Evolutionary conservation across 1,140 invertebrate species (phyloP), one percentile per base, ranked within the genome.

Genomic region (Drosophila pectinifera): DNA sequence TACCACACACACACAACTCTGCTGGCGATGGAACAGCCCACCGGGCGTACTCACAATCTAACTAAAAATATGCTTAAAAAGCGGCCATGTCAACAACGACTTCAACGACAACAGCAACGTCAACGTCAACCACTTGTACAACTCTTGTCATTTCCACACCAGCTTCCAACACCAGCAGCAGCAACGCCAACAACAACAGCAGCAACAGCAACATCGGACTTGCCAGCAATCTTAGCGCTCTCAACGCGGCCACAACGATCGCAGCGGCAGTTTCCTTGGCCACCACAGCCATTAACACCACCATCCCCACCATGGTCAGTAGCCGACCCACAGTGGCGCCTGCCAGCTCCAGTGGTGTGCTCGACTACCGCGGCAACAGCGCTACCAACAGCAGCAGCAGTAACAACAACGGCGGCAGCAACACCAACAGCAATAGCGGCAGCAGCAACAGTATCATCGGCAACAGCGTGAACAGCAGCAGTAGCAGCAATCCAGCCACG

Each of bases 251-350:
- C 20, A 86, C 85, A 55, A 85, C 82, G 39, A 84, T 83, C 34
- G 83, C 82, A 31, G 89, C 80, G 3, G 80, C 88, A 4, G 80
- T 90, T 20, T 88, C 90, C 5, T 31, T 89, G 55, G 84, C 84
- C 34, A 89, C 85, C 34, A 90, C 83, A 11, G 90, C 90, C 5
- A 90, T 89, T 14, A 91, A 85, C 28, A 91, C 90, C 41, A 89
- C 90, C 16, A 86, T 86, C 18, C 83, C 89, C 45, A 84, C 83
- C 49, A 84, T 83, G 72, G 67, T 61, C 3, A 86, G 73, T 36
- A 88, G 73, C 39, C 80, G 83, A 4, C 43, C 80, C 4, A 80
- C 76, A 6, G 64, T 77, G 31, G 75, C 75, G 16, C 39, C 74
- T 13, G 75, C 74, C 46, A 89, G 67, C 22, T 78, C 63, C 16